Evolutionary conservation across 2,888 invertebrate species (phyloP), one percentile per base, ranked within the genome.

Genomic region (Nemapogon koenigi): DNA sequence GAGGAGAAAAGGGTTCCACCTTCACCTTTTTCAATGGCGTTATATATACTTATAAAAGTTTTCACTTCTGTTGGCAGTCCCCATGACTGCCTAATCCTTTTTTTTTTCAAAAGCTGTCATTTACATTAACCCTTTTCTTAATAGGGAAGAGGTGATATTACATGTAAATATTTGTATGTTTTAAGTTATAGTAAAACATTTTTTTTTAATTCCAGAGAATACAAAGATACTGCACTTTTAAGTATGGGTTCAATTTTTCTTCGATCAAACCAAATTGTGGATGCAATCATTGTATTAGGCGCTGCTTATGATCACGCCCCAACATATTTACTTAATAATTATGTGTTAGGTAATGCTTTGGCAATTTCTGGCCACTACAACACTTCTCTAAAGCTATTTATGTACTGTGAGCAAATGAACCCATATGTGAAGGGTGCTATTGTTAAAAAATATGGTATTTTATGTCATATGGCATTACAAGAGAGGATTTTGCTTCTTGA

Each of bases 241-340:
- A 89, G 86, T 52, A 67, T 91, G 54, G 91, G 89, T 0, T 85
- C 87, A 29, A 81, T 90, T 46, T 70, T 92, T 10, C 89, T 89
- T 51, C 83, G 87, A 31, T 83, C 86, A 33, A 76, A 79, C 44
- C 80, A 81, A 49, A 82, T 85, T 1, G 84, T 85, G 43, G 91
- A 91, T 60, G 91, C 91, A 1, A 82, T 86, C 1, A 81, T 87
- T 42, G 79, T 91, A 31, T 72, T 91, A 1, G 84, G 85, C 49
- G 86, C 88, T 11, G 89, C 91, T 0, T 79, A 89, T 8, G 89
- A 90, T 52, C 86, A 90, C 49, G 83, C 86, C 29, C 84, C 86
- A 1, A 67, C 75, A 13, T 81, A 81, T 48, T 68, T 83, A 2
- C 64, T 80, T 29, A 83, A 82, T 45, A 86, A 88, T 58, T 85